phyloP scores from a whole-genome alignment of 1,140 invertebrate species.

The Whitmania pigra region DNA sequence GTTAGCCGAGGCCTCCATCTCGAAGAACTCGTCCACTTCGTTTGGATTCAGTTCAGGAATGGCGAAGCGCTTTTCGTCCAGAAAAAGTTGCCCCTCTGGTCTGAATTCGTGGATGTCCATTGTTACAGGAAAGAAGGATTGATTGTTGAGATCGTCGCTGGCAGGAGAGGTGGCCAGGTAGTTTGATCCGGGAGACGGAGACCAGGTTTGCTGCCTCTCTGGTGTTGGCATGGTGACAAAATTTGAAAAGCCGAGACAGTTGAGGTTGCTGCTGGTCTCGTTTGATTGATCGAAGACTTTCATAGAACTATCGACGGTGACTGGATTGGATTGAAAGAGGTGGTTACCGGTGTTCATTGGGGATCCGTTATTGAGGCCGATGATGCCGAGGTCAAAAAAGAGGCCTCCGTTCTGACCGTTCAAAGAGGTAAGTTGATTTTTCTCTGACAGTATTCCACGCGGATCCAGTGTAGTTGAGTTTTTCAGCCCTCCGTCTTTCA shows the following conservation, averaged over 20 bases:
- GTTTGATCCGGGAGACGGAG: background rate
- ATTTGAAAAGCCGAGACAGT: background rate
- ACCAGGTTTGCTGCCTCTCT: background rate
- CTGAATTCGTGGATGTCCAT: too few relatives aligned
- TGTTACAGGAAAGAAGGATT: too few relatives aligned
- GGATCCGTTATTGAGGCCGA: too few relatives aligned
- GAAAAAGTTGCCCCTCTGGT: too few relatives aligned
- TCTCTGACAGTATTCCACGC: background rate
- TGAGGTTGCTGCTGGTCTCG: slow-evolving; percentile 12
- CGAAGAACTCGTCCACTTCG: too few relatives aligned
- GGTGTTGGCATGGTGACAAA: slow-evolving; percentile 11
- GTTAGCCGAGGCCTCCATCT: too few relatives aligned
- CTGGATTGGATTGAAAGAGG: background rate
- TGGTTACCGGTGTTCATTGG: background rate
- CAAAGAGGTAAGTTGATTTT: background rate
- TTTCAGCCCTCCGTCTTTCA: background rate
- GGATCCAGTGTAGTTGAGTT: background rate
- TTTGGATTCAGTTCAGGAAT: too few relatives aligned
- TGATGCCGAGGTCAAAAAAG: background rate
- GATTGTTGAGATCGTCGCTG: too few relatives aligned
- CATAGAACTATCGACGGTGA: background rate
- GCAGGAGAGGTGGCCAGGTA: too few relatives aligned
- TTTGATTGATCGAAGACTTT: too few relatives aligned
- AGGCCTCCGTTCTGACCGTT: background rate
- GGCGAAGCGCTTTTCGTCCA: too few relatives aligned